Evolutionary conservation across 2,888 invertebrate species (phyloP).

Genomic region (Pollenia amentaria): DNA sequence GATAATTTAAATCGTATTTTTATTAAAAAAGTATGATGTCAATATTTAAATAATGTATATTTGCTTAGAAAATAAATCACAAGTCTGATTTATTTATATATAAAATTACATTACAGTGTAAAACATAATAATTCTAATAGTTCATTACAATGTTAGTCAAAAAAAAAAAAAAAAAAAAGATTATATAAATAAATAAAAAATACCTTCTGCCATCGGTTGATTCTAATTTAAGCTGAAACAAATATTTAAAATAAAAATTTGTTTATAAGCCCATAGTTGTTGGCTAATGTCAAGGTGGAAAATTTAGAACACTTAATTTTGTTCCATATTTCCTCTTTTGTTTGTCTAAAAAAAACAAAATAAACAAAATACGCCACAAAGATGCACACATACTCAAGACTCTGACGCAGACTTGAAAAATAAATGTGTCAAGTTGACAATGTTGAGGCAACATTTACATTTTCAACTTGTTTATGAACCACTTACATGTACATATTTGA

Average conservation of each 20-base stretch:
- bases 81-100: background rate
- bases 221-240: background rate
- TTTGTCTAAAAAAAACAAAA: background rate
- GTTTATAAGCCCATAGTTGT: background rate
- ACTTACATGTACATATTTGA: background rate
- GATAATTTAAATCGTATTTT: too few relatives aligned
- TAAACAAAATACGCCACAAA: background rate
- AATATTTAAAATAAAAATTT: background rate
- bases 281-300: constrained; percentile 33
- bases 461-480: background rate
- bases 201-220: too few relatives aligned
- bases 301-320: background rate
- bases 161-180: background rate
- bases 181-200: too few relatives aligned
- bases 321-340: background rate
- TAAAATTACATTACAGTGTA: too few relatives aligned
- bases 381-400: background rate
- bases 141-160: background rate
- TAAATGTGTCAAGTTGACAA: constrained; percentile 49
- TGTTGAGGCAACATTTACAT: background rate
- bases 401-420: background rate
- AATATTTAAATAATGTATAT: too few relatives aligned
- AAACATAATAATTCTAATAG: background rate
- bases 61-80: background rate
- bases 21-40: too few relatives aligned